Base-by-base conservation (phyloP, 2,888 invertebrate genomes). In the Pterostichus madidus region DNA sequence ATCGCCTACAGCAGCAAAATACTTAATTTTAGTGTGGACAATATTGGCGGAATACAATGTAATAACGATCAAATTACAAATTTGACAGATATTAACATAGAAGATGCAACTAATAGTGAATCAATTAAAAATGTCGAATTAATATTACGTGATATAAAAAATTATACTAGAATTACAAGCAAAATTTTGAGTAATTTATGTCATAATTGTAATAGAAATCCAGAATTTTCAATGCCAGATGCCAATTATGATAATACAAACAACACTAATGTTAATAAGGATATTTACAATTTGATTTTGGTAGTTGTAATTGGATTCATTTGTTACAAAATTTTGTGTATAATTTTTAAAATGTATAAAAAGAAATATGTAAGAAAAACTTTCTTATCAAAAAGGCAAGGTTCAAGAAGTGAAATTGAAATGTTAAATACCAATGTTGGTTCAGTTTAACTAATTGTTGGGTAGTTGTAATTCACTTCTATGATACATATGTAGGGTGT, bases 311-410 rank as follows among this genome's bases (percentile, higher is more conserved):
- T 35, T 24, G n/a, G 17, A 6, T 64, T 13, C n/a, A 11, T 64
- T n/a, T 35, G 32, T 35, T 64, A 35, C 11, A 64, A 35, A 64
- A 31, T 64, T 24, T 24, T 11, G 7, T 31, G 31, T 64, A 24
- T 24, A 5, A 8, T 17, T 64, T 64, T 24, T 64, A 64, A 24
- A 64, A 24, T 64, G 5, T 64, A 64, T 13, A 64, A 31, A 39
- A 13, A 61, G 7, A 35, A 64, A 3, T 24, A 11, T 24, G 11
- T 5, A 13, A 64, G 13, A n/a, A 49, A 64, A 64, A 32, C 11
- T 24, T 11, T 24, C 5, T 7, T 64, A 32, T 13, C 32, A 11
- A 32, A 39, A 31, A 64, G 32, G 31, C 32, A 31, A 0, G 31
- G 64, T 32, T 24, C 64, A 10, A 32, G 64, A 35, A n/a, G n/a